Evolutionary conservation across 2,797 vertebrate species (phyloP), one percentile per base, ranked within the genome.

Genomic region (Kryptolebias ocellatus): DNA sequence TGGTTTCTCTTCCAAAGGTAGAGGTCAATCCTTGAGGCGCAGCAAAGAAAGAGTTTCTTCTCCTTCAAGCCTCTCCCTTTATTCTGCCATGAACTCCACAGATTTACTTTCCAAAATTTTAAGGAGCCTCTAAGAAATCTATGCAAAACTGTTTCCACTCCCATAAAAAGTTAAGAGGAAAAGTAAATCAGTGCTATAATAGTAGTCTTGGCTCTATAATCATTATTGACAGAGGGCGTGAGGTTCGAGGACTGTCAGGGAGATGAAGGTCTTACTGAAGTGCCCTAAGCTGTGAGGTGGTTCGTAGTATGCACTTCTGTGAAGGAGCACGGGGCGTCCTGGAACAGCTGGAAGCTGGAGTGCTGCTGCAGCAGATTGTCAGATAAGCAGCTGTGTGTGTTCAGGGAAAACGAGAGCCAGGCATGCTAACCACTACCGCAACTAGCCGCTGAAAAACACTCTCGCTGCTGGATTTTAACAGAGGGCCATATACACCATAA

Each of bases 301-400:
- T 67, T 62, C 80, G 70, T 67, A 83, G 74, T 70, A 65, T 79
- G 72, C 64, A 66, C 81, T 79, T 84, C 70, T 85, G 64, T 75
- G 70, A 67, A 77, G 58, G 80, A 84, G 74, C 66, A 27, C 76
- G 79, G 82, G 77, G 82, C 83, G 84, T 89, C 80, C 85, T 85
- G 90, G 91, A 91, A 91, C 88, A 92, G 79, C 83, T 87, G 85
- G 81, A 83, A 76, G 72, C 78, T 74, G 69, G 83, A 90, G 83
- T 79, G 77, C 90, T 90, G 66, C 69, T 79, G 86, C 83, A 89
- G 87, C 89, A 92, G 86, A 92, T 90, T 75, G 72, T 81, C 67
- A 89, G 90, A 92, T 92, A 92, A 92, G 91, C 86, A 88, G 87
- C 80, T 90, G 86, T 86, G 84, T 83, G 83, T 80, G 79, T 87